Conservation (phyloP, 2,888 invertebrate species). For the Phyllotreta cruciferae region DNA sequence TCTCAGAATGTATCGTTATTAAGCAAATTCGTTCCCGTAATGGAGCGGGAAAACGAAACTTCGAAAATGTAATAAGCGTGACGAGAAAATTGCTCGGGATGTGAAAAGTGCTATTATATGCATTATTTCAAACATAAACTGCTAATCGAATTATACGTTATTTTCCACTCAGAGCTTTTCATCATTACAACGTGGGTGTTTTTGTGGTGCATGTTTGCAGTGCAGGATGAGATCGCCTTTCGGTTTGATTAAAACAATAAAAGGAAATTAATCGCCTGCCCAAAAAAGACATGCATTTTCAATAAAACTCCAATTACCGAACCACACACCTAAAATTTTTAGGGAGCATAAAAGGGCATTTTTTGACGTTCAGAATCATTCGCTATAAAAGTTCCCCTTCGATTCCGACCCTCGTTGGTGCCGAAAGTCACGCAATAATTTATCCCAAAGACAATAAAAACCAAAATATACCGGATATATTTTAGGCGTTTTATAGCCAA, state of each 20-base stretch:
- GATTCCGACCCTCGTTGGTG: conserved; percentile 32
- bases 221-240: conserved; percentile 6
- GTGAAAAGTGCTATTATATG: too few relatives aligned
- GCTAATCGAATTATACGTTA: too few relatives aligned
- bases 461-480: conserved; percentile 36
- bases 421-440: conserved; percentile 42
- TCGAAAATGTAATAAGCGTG: too few relatives aligned
- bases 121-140: too few relatives aligned
- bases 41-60: too few relatives aligned
- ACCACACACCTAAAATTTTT: conserved; percentile 29
- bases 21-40: background rate
- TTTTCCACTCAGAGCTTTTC: background rate
- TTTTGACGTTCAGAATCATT: conserved; percentile 33
- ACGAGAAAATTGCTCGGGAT: too few relatives aligned
- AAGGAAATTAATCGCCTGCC: conserved; percentile 22
- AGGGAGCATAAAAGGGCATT: conserved; percentile 26
- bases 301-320: conserved; percentile 30
- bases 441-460: conserved; percentile 39
- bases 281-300: conserved; percentile 29
- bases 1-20: conserved; percentile 15
- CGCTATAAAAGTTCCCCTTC: conserved; percentile 38
- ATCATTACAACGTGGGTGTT: conserved; percentile 1
- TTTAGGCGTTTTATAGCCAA: conserved; percentile 32
- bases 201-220: background rate
- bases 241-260: conserved; percentile 20